phyloP scores from a whole-genome alignment of 2,888 invertebrate species.

The Nomada lathburiana region DNA sequence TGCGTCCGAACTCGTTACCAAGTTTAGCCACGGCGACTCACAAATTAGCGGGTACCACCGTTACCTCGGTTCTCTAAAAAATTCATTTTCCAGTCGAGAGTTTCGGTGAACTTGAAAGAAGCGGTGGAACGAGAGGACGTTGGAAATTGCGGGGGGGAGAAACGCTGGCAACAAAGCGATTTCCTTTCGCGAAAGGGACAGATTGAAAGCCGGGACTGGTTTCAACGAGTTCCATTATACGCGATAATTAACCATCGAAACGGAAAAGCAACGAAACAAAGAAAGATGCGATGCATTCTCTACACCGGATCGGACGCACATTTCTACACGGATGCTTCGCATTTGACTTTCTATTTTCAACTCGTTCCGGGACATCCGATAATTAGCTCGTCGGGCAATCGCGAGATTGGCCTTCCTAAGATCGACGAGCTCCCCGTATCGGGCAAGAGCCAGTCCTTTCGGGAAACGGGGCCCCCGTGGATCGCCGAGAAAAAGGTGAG shows the following conservation, averaged over 20 bases:
- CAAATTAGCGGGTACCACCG: slow-evolving; percentile 19
- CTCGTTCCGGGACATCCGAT: not conserved
- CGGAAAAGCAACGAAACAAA: not conserved
- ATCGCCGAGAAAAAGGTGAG: slow-evolving; percentile 25
- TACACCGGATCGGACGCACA: not conserved
- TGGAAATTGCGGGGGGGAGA: not conserved
- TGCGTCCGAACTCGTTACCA: slow-evolving; percentile 4
- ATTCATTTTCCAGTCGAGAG: not conserved
- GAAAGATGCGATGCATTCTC: not conserved
- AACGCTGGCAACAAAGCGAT: slow-evolving; percentile 1
- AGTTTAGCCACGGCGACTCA: not conserved
- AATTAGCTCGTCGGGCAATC: no score
- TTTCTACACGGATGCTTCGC: not conserved
- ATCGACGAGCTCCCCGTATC: not conserved
- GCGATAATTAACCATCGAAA: not conserved
- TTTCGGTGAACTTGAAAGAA: not conserved
- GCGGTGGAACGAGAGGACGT: not conserved
- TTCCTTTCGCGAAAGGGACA: not conserved
- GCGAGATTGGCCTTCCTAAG: not conserved
- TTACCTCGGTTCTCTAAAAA: not conserved
- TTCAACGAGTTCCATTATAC: not conserved
- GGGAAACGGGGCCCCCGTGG: not conserved
- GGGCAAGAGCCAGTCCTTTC: not conserved
- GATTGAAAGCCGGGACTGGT: not conserved
- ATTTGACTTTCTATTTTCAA: not conserved